Evolutionary conservation across 2,888 invertebrate genomes (phyloP).

Genomic region (Hydroisotoma schaefferi): DNA sequence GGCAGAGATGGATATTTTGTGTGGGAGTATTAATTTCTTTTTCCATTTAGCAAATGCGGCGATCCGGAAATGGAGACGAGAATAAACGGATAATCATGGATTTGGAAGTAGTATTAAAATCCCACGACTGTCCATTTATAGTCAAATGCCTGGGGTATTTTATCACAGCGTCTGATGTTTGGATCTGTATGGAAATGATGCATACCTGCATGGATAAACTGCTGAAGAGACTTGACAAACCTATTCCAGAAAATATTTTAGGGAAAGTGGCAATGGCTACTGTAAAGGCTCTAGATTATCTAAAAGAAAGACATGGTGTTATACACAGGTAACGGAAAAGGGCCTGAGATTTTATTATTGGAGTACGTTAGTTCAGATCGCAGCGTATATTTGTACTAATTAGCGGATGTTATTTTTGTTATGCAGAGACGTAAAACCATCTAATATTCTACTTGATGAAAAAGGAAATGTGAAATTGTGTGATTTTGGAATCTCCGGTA

Average conservation of each 20-base stretch:
- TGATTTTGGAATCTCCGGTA: slow-evolving; percentile 99
- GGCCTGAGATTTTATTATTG: neutral
- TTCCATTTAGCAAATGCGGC: slow-evolving; percentile 79
- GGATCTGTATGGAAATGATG: slow-evolving; percentile 99
- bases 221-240: slow-evolving; percentile 74
- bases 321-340: slow-evolving; percentile 64
- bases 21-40: too few relatives aligned
- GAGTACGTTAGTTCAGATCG: neutral
- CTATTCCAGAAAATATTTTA: slow-evolving; percentile 93
- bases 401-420: slow-evolving; percentile 47
- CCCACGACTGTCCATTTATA: slow-evolving; percentile 89
- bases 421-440: slow-evolving; percentile 88
- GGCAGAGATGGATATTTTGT: too few relatives aligned
- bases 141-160: slow-evolving; percentile 97
- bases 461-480: slow-evolving; percentile 94
- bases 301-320: slow-evolving; percentile 94
- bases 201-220: slow-evolving; percentile 97
- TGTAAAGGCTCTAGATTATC: slow-evolving; percentile 91
- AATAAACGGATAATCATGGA: slow-evolving; percentile 99
- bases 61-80: slow-evolving; percentile 94
- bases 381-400: neutral
- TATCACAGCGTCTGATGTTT: slow-evolving; percentile 94
- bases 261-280: slow-evolving; percentile 97
- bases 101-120: slow-evolving; percentile 94
- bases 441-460: slow-evolving; percentile 94